Evolutionary conservation across 2,113 vertebrate genomes (phyloP).

Genomic region (Sarotherodon lohbergeri): DNA sequence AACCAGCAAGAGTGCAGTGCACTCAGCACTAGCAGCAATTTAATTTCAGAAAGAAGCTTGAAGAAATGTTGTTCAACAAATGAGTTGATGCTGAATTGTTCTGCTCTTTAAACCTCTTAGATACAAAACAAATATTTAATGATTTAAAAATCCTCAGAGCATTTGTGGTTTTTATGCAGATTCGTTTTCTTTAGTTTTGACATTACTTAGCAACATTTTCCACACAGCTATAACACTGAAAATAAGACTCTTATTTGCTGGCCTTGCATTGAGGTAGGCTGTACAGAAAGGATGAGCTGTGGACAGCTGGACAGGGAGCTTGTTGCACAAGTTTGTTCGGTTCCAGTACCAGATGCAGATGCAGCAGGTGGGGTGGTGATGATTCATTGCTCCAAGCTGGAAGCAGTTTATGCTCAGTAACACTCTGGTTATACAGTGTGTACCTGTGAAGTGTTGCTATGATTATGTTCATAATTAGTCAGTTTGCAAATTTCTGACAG

Average conservation of each 20-base stretch:
- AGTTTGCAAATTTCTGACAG: background rate
- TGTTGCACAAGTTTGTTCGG: background rate
- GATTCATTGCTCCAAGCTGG: slow-evolving; percentile 29
- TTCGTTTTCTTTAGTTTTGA: background rate
- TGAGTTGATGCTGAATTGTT: background rate
- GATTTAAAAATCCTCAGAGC: background rate
- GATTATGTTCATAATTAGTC: background rate
- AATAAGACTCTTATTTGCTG: background rate
- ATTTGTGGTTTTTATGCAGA: background rate
- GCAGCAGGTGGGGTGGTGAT: slow-evolving; percentile 18
- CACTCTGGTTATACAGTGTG: background rate
- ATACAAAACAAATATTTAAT: background rate
- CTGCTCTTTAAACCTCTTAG: background rate
- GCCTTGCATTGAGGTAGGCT: background rate
- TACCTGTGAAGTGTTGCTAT: slow-evolving; percentile 13
- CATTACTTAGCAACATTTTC: background rate
- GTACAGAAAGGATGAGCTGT: background rate
- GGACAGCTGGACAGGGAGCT: slow-evolving; percentile 9
- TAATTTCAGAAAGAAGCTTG: background rate
- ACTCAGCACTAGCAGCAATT: background rate
- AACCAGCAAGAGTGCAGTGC: background rate
- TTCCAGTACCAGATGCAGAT: slow-evolving; percentile 15
- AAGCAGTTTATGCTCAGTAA: background rate
- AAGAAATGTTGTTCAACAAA: background rate
- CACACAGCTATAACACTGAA: background rate